Percentiles rank a stretch among this genome's conserved stretches.
phyloP scores from a whole-genome alignment of 1,140 invertebrate genomes.

The Archivesica marissinica region DNA sequence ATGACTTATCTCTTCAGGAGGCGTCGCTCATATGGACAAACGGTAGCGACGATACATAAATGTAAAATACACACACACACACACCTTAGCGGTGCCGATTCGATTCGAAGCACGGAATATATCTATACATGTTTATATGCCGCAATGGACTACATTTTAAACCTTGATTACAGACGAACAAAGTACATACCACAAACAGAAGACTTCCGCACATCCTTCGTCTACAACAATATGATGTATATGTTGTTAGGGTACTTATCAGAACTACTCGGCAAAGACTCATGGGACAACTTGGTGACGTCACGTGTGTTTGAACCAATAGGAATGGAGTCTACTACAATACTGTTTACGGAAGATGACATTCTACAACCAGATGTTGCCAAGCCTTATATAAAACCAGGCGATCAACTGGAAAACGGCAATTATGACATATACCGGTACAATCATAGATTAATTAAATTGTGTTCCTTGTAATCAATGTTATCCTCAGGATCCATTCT shows the following conservation, averaged over 20 bases:
- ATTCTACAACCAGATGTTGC: conserved; percentile 49
- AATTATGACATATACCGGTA: conserved; percentile 42
- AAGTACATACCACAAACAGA: conserved; percentile 58
- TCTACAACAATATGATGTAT: conserved; percentile 75
- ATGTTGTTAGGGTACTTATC: conserved; percentile 68
- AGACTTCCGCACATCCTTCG: conserved; percentile 58
- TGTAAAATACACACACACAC: no score
- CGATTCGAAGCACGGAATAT: no score
- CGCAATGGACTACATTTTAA: no score
- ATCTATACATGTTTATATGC: no score
- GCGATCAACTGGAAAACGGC: conserved; percentile 4
- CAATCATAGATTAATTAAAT: no score
- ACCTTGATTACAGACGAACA: no score
- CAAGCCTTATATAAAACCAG: conserved; percentile 32
- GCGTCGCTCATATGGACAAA: no score
- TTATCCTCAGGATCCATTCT: no score
- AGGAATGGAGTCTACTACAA: conserved; percentile 64
- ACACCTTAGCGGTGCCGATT: no score
- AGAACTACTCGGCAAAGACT: conserved; percentile 53
- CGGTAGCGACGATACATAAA: no score
- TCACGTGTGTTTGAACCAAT: conserved; percentile 66
- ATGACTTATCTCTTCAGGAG: no score
- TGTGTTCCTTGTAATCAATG: no score
- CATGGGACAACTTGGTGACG: conserved; percentile 68
- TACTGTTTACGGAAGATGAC: conserved; percentile 45